Percentiles rank a stretch among this genome's conserved stretches.
phyloP scores from a whole-genome alignment of 1,140 invertebrate species.

The Pantala flavescens region DNA sequence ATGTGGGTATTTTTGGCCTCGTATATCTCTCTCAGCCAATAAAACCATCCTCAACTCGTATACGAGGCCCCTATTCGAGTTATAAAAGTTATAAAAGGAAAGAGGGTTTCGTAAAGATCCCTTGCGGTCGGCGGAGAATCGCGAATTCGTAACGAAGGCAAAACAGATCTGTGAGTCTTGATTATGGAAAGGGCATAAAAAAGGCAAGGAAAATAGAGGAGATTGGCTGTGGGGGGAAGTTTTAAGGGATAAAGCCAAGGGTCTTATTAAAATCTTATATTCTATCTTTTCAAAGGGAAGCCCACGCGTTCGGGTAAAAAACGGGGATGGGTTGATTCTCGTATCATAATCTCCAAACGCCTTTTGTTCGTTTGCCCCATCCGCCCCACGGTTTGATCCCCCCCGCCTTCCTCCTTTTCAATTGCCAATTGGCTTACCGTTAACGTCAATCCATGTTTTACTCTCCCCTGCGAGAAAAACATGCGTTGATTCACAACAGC shows the following conservation, averaged over 20 bases:
- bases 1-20: no score
- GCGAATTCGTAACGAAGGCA: not conserved
- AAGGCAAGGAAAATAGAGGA: not conserved
- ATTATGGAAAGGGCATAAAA: not conserved
- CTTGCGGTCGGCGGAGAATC: not conserved
- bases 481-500: no score
- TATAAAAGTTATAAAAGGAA: no score
- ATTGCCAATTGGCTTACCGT: no score
- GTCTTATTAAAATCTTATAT: conserved; percentile 9
- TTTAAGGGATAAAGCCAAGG: not conserved
- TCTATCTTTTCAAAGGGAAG: not conserved
- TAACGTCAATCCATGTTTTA: no score
- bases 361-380: no score
- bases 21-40: no score
- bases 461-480: no score
- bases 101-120: not conserved
- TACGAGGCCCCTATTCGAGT: no score
- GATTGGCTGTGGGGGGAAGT: not conserved
- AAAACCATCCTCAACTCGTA: no score
- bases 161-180: not conserved
- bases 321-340: not conserved
- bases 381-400: no score
- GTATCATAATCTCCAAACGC: not conserved
- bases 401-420: no score
- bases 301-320: not conserved